phyloP scores from a whole-genome alignment of 1,140 invertebrate species.

The Bactericera cockerelli region DNA sequence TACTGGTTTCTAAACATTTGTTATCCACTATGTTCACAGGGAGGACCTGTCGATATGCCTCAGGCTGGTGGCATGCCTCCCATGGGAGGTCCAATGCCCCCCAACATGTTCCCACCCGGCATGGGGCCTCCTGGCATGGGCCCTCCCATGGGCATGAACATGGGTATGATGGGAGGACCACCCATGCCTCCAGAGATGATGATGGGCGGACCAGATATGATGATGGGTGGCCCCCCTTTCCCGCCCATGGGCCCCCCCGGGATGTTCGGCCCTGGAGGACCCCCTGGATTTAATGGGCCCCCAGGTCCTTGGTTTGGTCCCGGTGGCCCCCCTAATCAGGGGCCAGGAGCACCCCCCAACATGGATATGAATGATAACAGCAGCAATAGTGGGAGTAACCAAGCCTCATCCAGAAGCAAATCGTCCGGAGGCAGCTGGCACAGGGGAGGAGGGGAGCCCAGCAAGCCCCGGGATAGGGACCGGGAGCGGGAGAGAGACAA shows the following conservation, averaged over 20 bases:
- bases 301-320: slow-evolving; percentile 2
- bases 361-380: slow-evolving; percentile 6
- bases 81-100: neutral
- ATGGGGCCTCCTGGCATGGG: slow-evolving; percentile 6
- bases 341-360: neutral
- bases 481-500: too few relatives aligned
- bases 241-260: neutral
- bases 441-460: neutral
- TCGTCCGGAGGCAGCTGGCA: slow-evolving; percentile 1
- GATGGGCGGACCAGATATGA: neutral
- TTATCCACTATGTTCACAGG: neutral
- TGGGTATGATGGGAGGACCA: neutral
- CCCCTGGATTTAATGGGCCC: neutral
- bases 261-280: neutral
- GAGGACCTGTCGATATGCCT: neutral
- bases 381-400: too few relatives aligned
- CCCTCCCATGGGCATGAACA: slow-evolving; percentile 5
- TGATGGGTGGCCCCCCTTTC: neutral
- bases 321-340: neutral
- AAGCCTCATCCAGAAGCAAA: neutral
- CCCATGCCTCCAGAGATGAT: slow-evolving; percentile 2
- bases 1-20: too few relatives aligned
- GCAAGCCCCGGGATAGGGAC: too few relatives aligned
- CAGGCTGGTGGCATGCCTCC: neutral
- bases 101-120: neutral